These are phyloP conservation scores for Drosophila obscura DNA, from an alignment of 1,140 invertebrate genomes.

Conservation along the genomic window DNA sequence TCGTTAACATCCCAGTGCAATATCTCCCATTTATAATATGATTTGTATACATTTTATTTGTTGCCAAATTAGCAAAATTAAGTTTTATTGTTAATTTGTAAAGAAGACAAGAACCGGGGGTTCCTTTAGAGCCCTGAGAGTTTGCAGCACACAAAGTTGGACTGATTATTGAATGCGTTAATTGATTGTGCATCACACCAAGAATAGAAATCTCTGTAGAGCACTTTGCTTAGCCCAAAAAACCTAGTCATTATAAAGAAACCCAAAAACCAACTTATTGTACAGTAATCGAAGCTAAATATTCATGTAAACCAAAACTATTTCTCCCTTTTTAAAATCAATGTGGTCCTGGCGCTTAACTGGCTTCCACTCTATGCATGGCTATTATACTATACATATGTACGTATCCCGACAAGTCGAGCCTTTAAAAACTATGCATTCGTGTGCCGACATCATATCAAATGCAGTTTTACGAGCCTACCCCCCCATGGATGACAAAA, in stretches of 20 bases:
- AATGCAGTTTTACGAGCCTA: conserved; percentile 32
- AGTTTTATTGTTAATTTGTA: conserved; percentile 61
- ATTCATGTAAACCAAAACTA: conserved; percentile 1
- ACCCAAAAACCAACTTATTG: conserved; percentile 47
- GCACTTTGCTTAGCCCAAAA: conserved; percentile 58
- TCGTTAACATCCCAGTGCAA: conserved; percentile 54
- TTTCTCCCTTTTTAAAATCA: conserved; percentile 16
- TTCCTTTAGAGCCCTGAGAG: conserved; percentile 3
- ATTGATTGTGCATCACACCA: conserved; percentile 52
- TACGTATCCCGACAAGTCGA: conserved; percentile 20
- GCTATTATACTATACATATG: conserved; percentile 14
- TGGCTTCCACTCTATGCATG: conserved; percentile 44
- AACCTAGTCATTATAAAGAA: conserved; percentile 60
- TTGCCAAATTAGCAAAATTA: conserved; percentile 79
- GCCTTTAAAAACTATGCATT: conserved; percentile 47
- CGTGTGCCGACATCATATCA: conserved; percentile 36
- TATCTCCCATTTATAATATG: conserved; percentile 24
- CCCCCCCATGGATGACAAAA: not conserved
- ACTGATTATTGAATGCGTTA: conserved; percentile 65
- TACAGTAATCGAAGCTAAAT: conserved; percentile 60
- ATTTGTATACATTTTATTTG: conserved; percentile 43
- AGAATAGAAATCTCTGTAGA: conserved; percentile 44
- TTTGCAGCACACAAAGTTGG: conserved; percentile 43
- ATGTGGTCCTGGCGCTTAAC: conserved; percentile 34
- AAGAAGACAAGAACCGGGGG: conserved; percentile 5